Percentiles rank a stretch among this genome's conserved stretches.
Conservation (phyloP, 2,888 invertebrate genomes). For the Apamea monoglypha region DNA sequence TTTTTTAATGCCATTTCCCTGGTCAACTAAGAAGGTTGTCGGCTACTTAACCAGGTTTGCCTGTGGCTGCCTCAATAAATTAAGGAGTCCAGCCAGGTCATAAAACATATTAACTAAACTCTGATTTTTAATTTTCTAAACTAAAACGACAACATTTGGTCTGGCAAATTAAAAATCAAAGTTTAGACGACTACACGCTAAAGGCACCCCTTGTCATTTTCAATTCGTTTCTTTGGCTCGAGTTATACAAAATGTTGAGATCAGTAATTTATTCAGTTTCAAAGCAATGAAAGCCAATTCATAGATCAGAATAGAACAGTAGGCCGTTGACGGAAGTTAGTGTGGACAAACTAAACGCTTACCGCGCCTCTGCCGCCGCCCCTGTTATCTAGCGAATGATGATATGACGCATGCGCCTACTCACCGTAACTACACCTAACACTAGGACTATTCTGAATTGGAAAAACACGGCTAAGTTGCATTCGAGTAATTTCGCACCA, state of each 20-base stretch:
- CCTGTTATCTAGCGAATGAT: slow-evolving; percentile 72
- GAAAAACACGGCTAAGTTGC: neutral
- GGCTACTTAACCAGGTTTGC: too few relatives aligned
- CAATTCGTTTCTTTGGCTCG: neutral
- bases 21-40: neutral
- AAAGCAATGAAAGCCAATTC: neutral
- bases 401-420: slow-evolving; percentile 68
- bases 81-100: neutral
- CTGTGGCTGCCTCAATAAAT: too few relatives aligned
- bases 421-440: neutral
- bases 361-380: slow-evolving; percentile 81
- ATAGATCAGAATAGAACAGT: slow-evolving; percentile 71
- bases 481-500: neutral
- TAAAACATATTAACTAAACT: neutral
- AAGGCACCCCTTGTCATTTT: neutral
- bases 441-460: neutral
- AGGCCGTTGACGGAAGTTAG: slow-evolving; percentile 82
- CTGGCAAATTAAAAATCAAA: neutral
- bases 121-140: too few relatives aligned
- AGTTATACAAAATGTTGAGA: neutral
- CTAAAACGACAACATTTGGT: too few relatives aligned
- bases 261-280: neutral
- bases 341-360: slow-evolving; percentile 86
- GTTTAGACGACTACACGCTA: neutral
- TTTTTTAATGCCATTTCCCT: too few relatives aligned